These are phyloP conservation scores for Chloromyia formosa DNA, from an alignment of 2,888 invertebrate species.

Conservation along the genomic window DNA sequence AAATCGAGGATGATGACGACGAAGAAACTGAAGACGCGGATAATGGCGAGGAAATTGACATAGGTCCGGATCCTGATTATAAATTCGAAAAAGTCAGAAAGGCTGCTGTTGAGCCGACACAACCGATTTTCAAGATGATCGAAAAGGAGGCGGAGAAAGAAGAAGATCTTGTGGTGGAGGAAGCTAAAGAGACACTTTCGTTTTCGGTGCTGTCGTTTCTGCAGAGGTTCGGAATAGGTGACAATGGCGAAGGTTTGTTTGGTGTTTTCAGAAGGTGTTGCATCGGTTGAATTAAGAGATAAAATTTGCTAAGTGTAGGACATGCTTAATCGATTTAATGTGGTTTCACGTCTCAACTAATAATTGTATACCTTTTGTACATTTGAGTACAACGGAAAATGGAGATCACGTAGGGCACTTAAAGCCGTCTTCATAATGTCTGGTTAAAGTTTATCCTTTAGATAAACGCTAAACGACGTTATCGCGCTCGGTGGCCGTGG, in stretches of 20 bases:
- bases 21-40: slow-evolving; percentile 10
- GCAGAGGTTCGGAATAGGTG: slow-evolving; percentile 20
- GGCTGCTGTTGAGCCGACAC: neutral
- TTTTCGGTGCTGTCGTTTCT: slow-evolving; percentile 18
- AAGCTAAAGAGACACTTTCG: slow-evolving; percentile 35
- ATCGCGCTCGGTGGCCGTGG: too few relatives aligned
- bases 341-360: too few relatives aligned
- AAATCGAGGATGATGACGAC: slow-evolving; percentile 53
- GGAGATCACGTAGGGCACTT: too few relatives aligned
- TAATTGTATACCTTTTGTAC: too few relatives aligned
- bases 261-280: too few relatives aligned
- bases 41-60: neutral
- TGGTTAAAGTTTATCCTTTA: too few relatives aligned
- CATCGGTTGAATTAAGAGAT: too few relatives aligned
- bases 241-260: neutral
- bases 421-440: too few relatives aligned
- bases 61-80: neutral
- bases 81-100: slow-evolving; percentile 39
- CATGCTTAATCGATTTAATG: too few relatives aligned
- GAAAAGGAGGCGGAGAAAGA: slow-evolving; percentile 52
- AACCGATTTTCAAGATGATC: slow-evolving; percentile 44
- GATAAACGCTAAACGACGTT: too few relatives aligned
- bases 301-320: neutral
- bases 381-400: too few relatives aligned
- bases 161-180: slow-evolving; percentile 49